phyloP scores from a whole-genome alignment of 2,888 invertebrate genomes.

The Catocala sponsa region DNA sequence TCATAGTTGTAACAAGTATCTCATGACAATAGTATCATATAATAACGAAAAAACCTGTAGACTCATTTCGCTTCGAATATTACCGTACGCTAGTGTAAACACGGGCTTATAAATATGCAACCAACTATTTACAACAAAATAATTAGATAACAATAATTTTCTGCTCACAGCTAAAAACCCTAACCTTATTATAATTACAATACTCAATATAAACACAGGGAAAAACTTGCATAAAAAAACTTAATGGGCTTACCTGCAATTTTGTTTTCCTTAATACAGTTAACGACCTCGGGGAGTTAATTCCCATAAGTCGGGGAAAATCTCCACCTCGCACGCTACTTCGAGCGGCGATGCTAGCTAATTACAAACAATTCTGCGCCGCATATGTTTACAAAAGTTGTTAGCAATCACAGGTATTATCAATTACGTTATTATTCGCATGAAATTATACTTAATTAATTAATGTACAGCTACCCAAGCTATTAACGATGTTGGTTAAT shows the following conservation, averaged over 20 bases:
- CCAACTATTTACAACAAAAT: too few relatives aligned
- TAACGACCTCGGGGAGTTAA: slow-evolving; percentile 44
- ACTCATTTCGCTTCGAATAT: too few relatives aligned
- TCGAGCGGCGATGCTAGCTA: slow-evolving; percentile 12
- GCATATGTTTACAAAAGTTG: slow-evolving; percentile 1
- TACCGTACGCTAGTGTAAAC: too few relatives aligned
- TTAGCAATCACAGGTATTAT: slow-evolving; percentile 7
- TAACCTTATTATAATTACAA: neutral
- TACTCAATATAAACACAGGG: slow-evolving; percentile 12
- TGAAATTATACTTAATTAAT: slow-evolving; percentile 12
- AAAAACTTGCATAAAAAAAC: slow-evolving; percentile 23
- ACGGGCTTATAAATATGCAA: too few relatives aligned
- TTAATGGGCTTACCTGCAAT: slow-evolving; percentile 35
- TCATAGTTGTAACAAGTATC: too few relatives aligned
- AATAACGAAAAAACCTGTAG: too few relatives aligned
- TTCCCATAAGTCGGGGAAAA: slow-evolving; percentile 40
- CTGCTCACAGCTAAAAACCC: neutral
- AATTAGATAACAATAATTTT: too few relatives aligned
- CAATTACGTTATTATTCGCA: neutral
- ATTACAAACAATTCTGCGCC: slow-evolving; percentile 12
- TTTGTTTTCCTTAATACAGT: slow-evolving; percentile 32
- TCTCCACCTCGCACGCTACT: slow-evolving; percentile 38
- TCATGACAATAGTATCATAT: too few relatives aligned
- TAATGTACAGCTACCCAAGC: neutral
- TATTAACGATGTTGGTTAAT: neutral